Percentiles rank a stretch among this genome's conserved stretches.
Conservation (phyloP, 2,797 vertebrate genomes). For the Crypturellus tataupa region DNA sequence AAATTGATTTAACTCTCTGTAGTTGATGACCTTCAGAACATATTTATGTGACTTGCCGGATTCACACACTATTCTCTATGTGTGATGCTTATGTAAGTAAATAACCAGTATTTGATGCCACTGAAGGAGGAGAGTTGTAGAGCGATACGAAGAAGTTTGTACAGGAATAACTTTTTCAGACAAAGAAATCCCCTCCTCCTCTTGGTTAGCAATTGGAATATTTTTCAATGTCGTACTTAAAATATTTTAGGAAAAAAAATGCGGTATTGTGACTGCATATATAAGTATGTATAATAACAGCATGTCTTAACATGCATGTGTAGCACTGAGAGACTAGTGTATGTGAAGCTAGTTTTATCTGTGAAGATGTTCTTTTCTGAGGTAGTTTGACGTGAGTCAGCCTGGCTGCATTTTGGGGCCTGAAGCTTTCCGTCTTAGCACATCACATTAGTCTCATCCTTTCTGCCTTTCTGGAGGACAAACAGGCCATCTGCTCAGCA, state of each 20-base stretch:
- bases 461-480: background rate
- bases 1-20: background rate
- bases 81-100: background rate
- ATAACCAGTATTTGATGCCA: background rate
- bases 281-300: background rate
- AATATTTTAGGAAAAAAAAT: background rate
- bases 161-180: background rate
- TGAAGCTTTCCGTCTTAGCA: background rate
- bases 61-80: too few species aligned
- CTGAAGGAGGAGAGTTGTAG: fast-evolving
- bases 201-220: background rate
- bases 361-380: background rate
- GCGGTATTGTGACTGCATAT: background rate
- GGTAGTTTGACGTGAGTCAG: background rate
- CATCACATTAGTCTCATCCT: background rate
- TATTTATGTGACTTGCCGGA: background rate
- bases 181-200: background rate
- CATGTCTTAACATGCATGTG: fast-evolving
- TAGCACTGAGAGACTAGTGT: background rate
- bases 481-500: background rate
- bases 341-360: background rate
- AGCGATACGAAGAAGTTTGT: fast-evolving
- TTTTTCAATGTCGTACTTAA: background rate
- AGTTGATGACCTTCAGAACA: background rate
- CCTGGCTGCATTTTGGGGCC: background rate